These are phyloP conservation scores for Aradus depressus DNA, from an alignment of 2,888 invertebrate genomes.

Conservation along the genomic window DNA sequence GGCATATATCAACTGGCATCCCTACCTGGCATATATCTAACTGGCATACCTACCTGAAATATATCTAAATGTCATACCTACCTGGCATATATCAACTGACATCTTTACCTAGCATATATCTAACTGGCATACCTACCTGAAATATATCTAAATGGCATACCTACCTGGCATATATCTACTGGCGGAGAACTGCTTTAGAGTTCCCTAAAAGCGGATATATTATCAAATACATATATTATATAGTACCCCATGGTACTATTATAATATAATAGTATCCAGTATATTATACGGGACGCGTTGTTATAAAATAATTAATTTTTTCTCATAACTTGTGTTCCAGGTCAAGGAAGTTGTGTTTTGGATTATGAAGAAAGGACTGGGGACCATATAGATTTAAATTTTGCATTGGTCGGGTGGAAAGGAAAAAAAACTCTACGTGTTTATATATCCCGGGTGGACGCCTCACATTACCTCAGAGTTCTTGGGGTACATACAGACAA, in stretches of 20 bases:
- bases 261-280: no score
- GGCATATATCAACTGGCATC: no score
- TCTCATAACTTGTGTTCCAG: conserved; percentile 35
- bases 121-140: no score
- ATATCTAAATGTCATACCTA: no score
- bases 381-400: conserved; percentile 44
- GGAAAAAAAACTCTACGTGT: conserved; percentile 77
- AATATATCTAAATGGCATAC: no score
- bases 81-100: no score
- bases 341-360: conserved; percentile 65
- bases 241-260: not conserved
- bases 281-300: no score
- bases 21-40: no score
- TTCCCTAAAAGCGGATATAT: not conserved
- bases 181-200: not conserved
- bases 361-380: conserved; percentile 47
- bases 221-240: no score
- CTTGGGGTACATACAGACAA: conserved; percentile 76
- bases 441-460: conserved; percentile 74
- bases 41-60: no score
- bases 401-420: conserved; percentile 72
- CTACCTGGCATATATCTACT: no score
- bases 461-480: conserved; percentile 75
- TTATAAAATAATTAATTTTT: not conserved
- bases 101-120: no score